Conservation (phyloP, 2,888 invertebrate genomes). For the Acleris laterana region DNA sequence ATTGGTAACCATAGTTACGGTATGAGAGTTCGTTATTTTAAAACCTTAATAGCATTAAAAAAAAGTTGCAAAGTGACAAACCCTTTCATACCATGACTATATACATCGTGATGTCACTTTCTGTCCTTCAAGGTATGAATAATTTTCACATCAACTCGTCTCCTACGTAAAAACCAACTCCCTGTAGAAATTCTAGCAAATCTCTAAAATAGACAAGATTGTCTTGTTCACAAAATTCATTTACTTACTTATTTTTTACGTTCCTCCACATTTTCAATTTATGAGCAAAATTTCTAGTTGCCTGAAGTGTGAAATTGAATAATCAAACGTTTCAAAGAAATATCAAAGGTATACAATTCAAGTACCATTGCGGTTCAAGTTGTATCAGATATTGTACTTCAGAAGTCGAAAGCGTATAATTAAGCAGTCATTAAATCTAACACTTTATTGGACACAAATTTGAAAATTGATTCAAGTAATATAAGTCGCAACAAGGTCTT, state of each 20-base stretch:
- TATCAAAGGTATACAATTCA: background rate
- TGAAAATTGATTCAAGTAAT: background rate
- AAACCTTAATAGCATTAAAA: too few species aligned
- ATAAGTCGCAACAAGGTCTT: background rate
- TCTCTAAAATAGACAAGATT: slow-evolving; percentile 41
- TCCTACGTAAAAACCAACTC: slow-evolving; percentile 35
- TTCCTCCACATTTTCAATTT: slow-evolving; percentile 27
- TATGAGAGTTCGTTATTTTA: too few species aligned
- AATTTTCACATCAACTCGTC: slow-evolving; percentile 6
- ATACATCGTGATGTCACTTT: background rate
- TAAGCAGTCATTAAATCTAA: background rate
- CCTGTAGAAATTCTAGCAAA: slow-evolving; percentile 49
- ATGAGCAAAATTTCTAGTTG: slow-evolving; percentile 15
- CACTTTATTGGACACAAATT: background rate
- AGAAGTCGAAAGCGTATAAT: background rate
- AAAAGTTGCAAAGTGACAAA: too few species aligned
- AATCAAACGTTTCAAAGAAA: slow-evolving; percentile 14
- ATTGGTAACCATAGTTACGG: background rate
- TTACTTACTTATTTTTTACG: slow-evolving; percentile 38
- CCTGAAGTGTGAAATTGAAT: slow-evolving; percentile 21
- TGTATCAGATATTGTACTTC: background rate
- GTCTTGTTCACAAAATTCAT: slow-evolving; percentile 40
- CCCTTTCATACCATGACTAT: too few species aligned
- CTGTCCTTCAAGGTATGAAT: background rate
- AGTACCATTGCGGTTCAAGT: slow-evolving; percentile 1